Evolutionary conservation across 92 coral and sea anemone genomes (phyloP).

Genomic region (Actinostola sp.): DNA sequence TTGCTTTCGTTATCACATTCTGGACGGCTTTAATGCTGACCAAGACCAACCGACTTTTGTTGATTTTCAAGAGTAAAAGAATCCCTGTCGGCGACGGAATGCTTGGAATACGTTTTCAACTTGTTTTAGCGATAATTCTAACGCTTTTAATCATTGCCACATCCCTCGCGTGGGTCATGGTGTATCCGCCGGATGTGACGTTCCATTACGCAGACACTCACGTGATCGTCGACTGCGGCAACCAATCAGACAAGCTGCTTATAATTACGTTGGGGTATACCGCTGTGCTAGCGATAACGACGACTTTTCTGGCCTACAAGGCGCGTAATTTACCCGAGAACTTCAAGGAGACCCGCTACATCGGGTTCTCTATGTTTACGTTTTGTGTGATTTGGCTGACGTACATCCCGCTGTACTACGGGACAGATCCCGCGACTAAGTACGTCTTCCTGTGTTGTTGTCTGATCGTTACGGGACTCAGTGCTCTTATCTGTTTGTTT

Average conservation of each 20-base stretch:
- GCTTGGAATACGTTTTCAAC: constrained; percentile 71
- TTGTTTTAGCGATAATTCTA: constrained; percentile 66
- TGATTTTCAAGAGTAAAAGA: constrained; percentile 79
- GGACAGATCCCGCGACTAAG: constrained; percentile 55
- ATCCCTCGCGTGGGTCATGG: constrained; percentile 56
- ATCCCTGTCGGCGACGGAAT: constrained; percentile 61
- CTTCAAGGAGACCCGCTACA: constrained; percentile 90
- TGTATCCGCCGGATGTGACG: constrained; percentile 75
- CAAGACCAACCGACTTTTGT: constrained; percentile 83
- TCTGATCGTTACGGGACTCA: constrained; percentile 74
- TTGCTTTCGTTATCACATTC: constrained; percentile 77
- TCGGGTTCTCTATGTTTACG: constrained; percentile 95
- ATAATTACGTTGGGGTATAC: constrained; percentile 81
- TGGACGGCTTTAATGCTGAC: constrained; percentile 93
- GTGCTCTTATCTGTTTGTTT: constrained; percentile 84
- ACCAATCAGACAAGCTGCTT: constrained; percentile 73
- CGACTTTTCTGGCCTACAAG: constrained; percentile 85
- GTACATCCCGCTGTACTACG: constrained; percentile 76
- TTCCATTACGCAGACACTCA: constrained; percentile 56
- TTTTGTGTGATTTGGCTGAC: constrained; percentile 86
- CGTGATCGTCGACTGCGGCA: constrained; percentile 86
- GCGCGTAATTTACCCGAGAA: constrained; percentile 95
- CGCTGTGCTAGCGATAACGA: constrained; percentile 87
- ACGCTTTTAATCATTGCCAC: constrained; percentile 35
- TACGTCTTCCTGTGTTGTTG: constrained; percentile 65